Base-by-base conservation (phyloP, 2,113 vertebrate genomes). In the Archocentrus centrarchus region DNA sequence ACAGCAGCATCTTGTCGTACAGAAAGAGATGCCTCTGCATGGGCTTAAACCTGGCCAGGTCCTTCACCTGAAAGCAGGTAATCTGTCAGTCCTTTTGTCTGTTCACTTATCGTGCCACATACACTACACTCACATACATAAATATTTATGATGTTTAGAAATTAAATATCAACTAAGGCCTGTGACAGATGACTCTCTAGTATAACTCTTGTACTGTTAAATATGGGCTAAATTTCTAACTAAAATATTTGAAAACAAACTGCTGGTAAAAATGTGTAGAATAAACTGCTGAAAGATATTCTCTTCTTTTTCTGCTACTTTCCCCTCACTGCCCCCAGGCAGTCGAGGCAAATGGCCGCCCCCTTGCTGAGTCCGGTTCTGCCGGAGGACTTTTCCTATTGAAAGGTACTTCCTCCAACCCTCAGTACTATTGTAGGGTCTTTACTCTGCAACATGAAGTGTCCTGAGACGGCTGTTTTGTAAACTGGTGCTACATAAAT, bases 1-100 rank as follows among this genome's bases (percentile, higher is more conserved):
- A 99, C 62, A 98, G 94, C 0, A 99, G 91, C 86, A 97, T 97
- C 91, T 96, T 97, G 75, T 97, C 94, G 11, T 99, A 99, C 1
- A 99, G 96, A 86, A 99, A 99, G 41, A 99, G 96, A 73, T 99
- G 98, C 58, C 98, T 96, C 89, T 98, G 98, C 97, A 98, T 99
- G 2, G 98, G 98, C 88, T 99, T 99, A 86, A 99, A 99, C 62
- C 98, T 94, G 2, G 98, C 97, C 91, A 99, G 93, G 90, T 99
- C 98, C 94, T 98, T 99, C 85, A 99, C 97, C 93, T 94, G 85
- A 24, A 84, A 84, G 7, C 59, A 89, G 47, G 8, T 2, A 1
- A 75, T 11, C 6, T 20, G 1, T 86, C 66, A 50, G 47, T 50
- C 47, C 11, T 17, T 50, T 6, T 50, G 11, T 6, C 15, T 7